These are phyloP conservation scores for Fulica atra DNA, from an alignment of 2,113 vertebrate species.

Conservation along the genomic window DNA sequence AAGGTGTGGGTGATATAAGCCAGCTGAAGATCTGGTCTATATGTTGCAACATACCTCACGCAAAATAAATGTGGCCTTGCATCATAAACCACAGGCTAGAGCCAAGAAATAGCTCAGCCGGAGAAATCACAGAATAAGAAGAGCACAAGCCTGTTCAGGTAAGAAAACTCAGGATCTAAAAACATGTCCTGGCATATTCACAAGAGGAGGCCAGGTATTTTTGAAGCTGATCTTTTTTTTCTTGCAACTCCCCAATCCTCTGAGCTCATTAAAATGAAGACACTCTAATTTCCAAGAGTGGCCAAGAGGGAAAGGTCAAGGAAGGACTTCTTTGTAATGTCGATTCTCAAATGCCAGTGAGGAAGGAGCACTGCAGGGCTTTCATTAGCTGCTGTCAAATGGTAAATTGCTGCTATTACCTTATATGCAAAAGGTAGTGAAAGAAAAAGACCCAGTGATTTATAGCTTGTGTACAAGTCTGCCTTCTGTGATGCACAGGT, in stretches of 20 bases:
- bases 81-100: neutral
- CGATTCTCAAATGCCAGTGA: neutral
- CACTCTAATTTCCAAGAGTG: constrained; percentile 22
- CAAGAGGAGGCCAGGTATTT: constrained; percentile 5
- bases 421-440: neutral
- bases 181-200: constrained; percentile 28
- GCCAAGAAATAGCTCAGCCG: constrained; percentile 34
- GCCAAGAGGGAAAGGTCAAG: constrained; percentile 27
- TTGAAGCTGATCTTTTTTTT: constrained; percentile 1
- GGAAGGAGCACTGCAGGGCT: neutral
- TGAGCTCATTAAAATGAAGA: constrained; percentile 41
- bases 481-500: neutral
- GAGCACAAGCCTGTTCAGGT: constrained; percentile 45
- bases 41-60: neutral
- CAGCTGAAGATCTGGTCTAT: neutral
- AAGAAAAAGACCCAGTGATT: neutral
- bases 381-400: neutral
- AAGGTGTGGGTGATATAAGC: neutral
- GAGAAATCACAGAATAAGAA: neutral
- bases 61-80: neutral
- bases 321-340: constrained; percentile 3
- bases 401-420: neutral
- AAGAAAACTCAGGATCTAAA: neutral
- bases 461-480: neutral
- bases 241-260: constrained; percentile 25